Base-by-base conservation (phyloP, 2,888 invertebrate species). In the Danaus chrysippus region DNA sequence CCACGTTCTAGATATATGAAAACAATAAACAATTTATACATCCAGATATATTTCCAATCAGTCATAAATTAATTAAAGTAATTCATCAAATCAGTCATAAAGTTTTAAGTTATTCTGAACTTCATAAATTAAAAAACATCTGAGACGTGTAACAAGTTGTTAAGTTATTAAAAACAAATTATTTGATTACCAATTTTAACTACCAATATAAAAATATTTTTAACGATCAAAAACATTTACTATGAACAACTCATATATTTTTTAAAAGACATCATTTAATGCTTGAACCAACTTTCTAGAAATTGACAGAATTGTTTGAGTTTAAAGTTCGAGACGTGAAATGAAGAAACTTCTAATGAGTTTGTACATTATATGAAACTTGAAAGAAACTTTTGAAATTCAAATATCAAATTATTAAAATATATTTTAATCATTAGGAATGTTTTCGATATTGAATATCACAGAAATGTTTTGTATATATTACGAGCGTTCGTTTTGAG, bases 311-410 rank as follows among this genome's bases (percentile, higher is more conserved):
- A 59, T 59, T 61, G 63, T 58, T 64, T 58, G 59, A 66, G 61
- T 62, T 64, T 59, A 62, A 61, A 66, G 64, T 66, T 63, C 64
- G 58, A 43, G 59, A 66, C 58, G 34, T 54, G 62, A 64, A 61
- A 66, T 64, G 61, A 64, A 59, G 61, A 34, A 66, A 64, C 59
- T 64, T 64, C 44, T 64, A 61, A 58, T 55, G 57, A 64, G 61
- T 59, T 66, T 56, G 56, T 64, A 66, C 61, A 59, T 63, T 56
- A 34, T 64, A 61, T 55, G 43, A 59, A 49, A 62, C 53, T 64
- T 64, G 56, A 23, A 54, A 11, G 61, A 56, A 53, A 46, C 44
- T 42, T 55, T n/a, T 54, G 17, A 59, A 59, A 61, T 54, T 61
- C 62, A 56, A 53, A 46, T 44, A 53, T 44, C 53, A 49, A 41